Conservation (phyloP, 2,113 vertebrate genomes). For the Otus sunia region DNA sequence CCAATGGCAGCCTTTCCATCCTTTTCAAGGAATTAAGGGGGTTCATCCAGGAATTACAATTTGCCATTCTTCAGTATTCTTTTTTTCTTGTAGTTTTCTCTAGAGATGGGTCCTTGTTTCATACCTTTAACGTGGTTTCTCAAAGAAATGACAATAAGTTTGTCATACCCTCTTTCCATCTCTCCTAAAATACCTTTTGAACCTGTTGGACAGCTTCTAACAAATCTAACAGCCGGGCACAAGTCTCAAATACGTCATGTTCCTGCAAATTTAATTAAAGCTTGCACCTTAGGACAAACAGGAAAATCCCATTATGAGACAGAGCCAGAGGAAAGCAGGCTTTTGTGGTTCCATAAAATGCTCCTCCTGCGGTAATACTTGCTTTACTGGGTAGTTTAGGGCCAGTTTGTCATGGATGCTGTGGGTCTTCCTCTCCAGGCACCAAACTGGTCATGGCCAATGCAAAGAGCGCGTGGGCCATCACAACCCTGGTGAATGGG, state of each 20-base stretch:
- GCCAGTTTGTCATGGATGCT: background rate
- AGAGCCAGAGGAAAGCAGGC: background rate
- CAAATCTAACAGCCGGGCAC: background rate
- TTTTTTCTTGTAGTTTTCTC: background rate
- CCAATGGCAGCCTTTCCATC: background rate
- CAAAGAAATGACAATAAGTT: background rate
- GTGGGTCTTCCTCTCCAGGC: background rate
- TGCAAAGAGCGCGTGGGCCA: fast-evolving
- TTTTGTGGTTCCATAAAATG: background rate
- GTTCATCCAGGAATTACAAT: background rate
- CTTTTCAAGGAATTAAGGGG: background rate
- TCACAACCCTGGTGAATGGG: fast-evolving
- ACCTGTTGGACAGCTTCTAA: background rate
- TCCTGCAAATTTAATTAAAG: background rate
- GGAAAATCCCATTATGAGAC: background rate
- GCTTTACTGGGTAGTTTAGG: background rate
- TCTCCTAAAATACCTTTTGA: background rate
- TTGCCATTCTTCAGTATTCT: background rate
- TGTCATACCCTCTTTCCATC: background rate
- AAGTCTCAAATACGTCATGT: background rate
- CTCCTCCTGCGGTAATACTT: background rate
- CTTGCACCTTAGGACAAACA: background rate
- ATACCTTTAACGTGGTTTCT: background rate
- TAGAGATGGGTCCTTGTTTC: background rate
- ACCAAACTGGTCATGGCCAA: background rate